Percentiles rank a stretch among this genome's conserved stretches.
phyloP scores from a whole-genome alignment of 1,140 invertebrate species.

The Bombus vancouverensis region DNA sequence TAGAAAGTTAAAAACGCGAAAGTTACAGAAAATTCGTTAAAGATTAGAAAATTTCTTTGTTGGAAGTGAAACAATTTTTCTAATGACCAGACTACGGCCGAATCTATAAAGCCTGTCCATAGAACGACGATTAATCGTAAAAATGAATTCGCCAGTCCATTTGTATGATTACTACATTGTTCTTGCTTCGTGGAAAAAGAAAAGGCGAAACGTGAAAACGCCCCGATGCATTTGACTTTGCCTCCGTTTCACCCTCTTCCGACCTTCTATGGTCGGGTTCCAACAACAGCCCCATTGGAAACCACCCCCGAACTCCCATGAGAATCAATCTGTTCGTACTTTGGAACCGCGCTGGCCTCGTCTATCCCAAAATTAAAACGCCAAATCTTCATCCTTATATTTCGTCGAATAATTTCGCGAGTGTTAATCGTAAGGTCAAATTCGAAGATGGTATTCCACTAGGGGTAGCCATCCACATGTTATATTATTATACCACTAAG shows the following conservation, averaged over 20 bases:
- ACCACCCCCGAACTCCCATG: constrained; percentile 13
- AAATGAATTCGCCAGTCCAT: constrained; percentile 33
- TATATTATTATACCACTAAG: no score
- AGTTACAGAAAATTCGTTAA: not conserved
- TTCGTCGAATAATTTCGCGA: not conserved
- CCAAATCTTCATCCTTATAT: not conserved
- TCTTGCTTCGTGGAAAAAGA: not conserved
- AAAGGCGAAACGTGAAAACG: not conserved
- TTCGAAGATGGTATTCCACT: no score
- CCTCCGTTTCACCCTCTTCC: not conserved
- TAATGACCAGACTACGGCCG: not conserved
- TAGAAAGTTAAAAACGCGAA: not conserved
- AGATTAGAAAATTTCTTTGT: not conserved
- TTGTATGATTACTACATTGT: constrained; percentile 31
- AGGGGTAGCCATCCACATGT: no score
- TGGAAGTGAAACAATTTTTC: constrained; percentile 2
- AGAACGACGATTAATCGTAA: not conserved
- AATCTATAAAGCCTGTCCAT: not conserved
- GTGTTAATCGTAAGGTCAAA: not conserved
- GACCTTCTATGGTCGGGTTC: constrained; percentile 1
- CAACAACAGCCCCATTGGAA: constrained; percentile 9
- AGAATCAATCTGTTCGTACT: constrained; percentile 41
- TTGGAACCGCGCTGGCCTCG: not conserved
- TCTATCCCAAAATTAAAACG: constrained; percentile 40
- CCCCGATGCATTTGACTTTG: constrained; percentile 11